A percentile compares a stretch with the other conserved stretches of the same genome.
phyloP scores from a whole-genome alignment of 2,113 vertebrate species.

The Leptocoma aspasia region DNA sequence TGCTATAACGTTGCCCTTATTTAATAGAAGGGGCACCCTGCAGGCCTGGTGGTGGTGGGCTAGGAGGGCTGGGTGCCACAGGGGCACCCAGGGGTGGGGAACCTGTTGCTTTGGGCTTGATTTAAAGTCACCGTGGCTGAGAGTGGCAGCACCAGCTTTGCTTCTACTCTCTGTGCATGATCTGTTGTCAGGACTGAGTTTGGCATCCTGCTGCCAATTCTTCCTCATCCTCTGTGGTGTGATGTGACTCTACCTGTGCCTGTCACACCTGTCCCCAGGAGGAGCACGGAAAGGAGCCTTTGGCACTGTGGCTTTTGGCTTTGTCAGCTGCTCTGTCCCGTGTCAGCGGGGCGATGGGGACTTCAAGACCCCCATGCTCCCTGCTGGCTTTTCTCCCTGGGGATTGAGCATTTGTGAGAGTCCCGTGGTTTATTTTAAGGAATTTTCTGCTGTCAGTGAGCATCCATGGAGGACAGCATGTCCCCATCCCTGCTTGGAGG shows the following conservation, averaged over 20 bases:
- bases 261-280: not conserved
- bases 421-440: not conserved
- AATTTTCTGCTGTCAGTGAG: not conserved
- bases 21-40: not conserved
- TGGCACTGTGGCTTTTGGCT: not conserved
- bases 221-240: not conserved
- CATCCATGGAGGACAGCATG: fast-evolving
- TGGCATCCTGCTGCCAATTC: not conserved
- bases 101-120: not conserved
- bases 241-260: not conserved
- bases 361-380: fast-evolving
- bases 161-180: not conserved
- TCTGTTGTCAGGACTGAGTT: not conserved
- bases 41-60: not conserved
- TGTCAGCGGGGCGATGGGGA: fast-evolving
- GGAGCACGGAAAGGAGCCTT: not conserved
- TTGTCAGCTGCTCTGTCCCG: not conserved
- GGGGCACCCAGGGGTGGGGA: not conserved
- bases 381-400: not conserved
- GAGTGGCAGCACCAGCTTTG: not conserved
- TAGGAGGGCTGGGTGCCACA: not conserved
- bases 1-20: not conserved
- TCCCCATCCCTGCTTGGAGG: not conserved
- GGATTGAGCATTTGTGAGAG: fast-evolving
- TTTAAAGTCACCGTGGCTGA: not conserved